These are phyloP conservation scores for Microcaecilia unicolor DNA, from an alignment of 2,797 vertebrate genomes.

Conservation along the genomic window DNA sequence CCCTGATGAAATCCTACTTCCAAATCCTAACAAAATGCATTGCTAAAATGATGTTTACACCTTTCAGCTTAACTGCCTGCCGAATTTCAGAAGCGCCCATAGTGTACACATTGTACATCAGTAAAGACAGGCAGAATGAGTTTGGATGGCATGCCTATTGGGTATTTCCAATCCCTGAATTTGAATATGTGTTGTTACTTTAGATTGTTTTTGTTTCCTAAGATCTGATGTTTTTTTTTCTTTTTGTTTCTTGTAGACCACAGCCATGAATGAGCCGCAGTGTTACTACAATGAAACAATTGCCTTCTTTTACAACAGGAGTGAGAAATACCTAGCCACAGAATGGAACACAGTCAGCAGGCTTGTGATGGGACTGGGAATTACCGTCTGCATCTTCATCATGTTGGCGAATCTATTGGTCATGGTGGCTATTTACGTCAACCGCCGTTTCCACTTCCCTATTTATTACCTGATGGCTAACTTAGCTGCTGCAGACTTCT, in stretches of 20 bases:
- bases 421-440: conserved; percentile 97
- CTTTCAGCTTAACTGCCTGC: too few relatives aligned
- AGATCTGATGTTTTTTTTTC: conserved; percentile 9
- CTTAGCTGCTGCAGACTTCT: conserved; percentile 95
- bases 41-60: too few relatives aligned
- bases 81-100: too few relatives aligned
- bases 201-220: conserved; percentile 3
- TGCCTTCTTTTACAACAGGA: conserved; percentile 95
- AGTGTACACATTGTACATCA: too few relatives aligned
- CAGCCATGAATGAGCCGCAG: conserved; percentile 71
- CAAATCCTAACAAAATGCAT: too few relatives aligned
- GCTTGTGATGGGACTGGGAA: conserved; percentile 95
- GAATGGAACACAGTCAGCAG: conserved; percentile 93
- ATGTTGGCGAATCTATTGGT: conserved; percentile 97
- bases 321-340: conserved; percentile 79
- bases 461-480: conserved; percentile 99
- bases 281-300: conserved; percentile 97
- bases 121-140: too few relatives aligned
- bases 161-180: too few relatives aligned
- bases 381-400: conserved; percentile 97
- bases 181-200: too few relatives aligned
- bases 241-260: conserved; percentile 33
- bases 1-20: too few relatives aligned
- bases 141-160: too few relatives aligned
- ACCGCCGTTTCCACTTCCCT: conserved; percentile 97